A percentile compares a stretch with the other conserved stretches of the same genome.
Evolutionary conservation across 2,113 vertebrate species (phyloP).

Genomic region (Pyxicephalus adspersus): DNA sequence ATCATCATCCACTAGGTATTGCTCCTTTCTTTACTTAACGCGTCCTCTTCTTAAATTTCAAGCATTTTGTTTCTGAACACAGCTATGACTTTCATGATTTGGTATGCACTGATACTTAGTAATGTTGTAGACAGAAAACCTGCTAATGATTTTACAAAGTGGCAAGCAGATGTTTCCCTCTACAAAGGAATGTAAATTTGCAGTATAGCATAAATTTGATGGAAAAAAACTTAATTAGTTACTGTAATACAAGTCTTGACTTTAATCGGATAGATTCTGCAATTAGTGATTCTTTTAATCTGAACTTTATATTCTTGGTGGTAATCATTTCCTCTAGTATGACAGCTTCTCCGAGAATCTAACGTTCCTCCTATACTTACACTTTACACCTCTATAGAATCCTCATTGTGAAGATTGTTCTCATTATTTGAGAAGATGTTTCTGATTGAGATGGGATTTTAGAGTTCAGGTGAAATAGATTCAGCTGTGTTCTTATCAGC

Average conservation of each 20-base stretch:
- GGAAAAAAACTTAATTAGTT: constrained; percentile 43
- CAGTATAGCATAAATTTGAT: constrained; percentile 39
- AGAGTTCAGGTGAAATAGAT: too few relatives aligned
- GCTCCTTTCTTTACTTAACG: neutral
- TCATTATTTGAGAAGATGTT: too few relatives aligned
- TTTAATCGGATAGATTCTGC: constrained; percentile 47
- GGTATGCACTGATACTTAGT: constrained; percentile 6
- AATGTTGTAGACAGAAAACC: constrained; percentile 30
- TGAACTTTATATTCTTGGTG: constrained; percentile 43
- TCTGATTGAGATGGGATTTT: too few relatives aligned
- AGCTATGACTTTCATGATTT: neutral
- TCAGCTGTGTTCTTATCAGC: too few relatives aligned
- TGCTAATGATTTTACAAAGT: constrained; percentile 43
- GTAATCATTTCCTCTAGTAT: neutral
- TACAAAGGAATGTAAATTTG: constrained; percentile 43
- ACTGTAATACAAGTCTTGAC: constrained; percentile 41
- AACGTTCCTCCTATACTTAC: neutral
- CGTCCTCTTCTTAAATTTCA: neutral
- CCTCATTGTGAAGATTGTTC: too few relatives aligned
- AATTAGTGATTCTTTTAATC: constrained; percentile 45
- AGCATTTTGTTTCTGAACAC: neutral
- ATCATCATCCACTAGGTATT: too few relatives aligned
- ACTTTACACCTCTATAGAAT: too few relatives aligned
- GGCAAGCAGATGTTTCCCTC: constrained; percentile 50
- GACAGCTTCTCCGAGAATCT: neutral